Evolutionary conservation across 1,140 invertebrate genomes (phyloP).

Genomic region (Apis laboriosa): DNA sequence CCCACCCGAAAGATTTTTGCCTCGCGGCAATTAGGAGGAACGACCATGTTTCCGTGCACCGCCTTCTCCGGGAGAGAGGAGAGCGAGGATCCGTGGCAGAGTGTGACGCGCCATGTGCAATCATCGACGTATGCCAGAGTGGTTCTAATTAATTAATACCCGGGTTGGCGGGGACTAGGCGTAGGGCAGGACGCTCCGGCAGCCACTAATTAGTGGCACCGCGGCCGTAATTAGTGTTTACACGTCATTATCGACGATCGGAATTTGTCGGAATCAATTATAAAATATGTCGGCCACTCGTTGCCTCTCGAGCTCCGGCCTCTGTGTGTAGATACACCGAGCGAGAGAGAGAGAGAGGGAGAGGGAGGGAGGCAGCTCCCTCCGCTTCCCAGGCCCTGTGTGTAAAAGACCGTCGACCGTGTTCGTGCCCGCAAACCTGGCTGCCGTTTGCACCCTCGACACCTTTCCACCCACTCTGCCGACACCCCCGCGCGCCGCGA

Average conservation of each 20-base stretch:
- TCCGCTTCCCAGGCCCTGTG: background rate
- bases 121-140: slow-evolving; percentile 62
- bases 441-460: slow-evolving; percentile 46
- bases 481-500: background rate
- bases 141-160: slow-evolving; percentile 81
- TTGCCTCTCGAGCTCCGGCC: slow-evolving; percentile 30
- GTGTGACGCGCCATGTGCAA: slow-evolving; percentile 45
- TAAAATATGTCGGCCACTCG: slow-evolving; percentile 68
- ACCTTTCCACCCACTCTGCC: slow-evolving; percentile 18
- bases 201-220: slow-evolving; percentile 79
- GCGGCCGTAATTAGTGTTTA: slow-evolving; percentile 79
- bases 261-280: slow-evolving; percentile 72
- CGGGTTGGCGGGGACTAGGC: slow-evolving; percentile 63
- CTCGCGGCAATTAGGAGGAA: slow-evolving; percentile 20
- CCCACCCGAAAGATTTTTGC: no score
- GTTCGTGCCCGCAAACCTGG: slow-evolving; percentile 32
- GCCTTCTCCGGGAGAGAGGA: background rate
- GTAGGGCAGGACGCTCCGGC: slow-evolving; percentile 40
- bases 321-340: slow-evolving; percentile 3
- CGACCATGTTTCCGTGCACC: slow-evolving; percentile 8
- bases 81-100: slow-evolving; percentile 31
- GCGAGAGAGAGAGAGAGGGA: no score
- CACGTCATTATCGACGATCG: slow-evolving; percentile 74
- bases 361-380: background rate
- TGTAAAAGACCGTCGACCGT: background rate